Conservation (phyloP, 2,113 vertebrate species). For the Ailuropoda melanoleuca region DNA sequence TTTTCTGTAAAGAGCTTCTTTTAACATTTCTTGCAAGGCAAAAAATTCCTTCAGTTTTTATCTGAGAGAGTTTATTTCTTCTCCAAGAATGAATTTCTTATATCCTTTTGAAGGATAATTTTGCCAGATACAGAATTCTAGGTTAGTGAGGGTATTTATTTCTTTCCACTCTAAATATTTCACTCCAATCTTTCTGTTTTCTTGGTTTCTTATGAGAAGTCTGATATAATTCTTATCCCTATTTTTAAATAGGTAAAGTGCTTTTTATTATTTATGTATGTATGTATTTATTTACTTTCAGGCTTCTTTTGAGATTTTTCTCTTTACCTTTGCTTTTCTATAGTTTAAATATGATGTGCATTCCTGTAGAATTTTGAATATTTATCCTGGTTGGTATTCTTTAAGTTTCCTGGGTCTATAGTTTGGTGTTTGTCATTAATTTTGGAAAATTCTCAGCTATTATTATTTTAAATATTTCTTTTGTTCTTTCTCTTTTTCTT, state of each 20-base stretch:
- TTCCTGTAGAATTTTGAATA: neutral
- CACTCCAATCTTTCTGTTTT: neutral
- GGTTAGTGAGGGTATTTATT: neutral
- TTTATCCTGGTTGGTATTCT: neutral
- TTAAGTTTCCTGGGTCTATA: neutral
- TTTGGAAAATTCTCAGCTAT: neutral
- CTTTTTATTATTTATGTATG: neutral
- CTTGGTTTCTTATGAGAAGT: neutral
- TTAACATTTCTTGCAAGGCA: neutral
- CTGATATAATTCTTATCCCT: neutral
- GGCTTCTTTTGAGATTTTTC: neutral
- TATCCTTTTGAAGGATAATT: neutral
- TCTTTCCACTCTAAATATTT: neutral
- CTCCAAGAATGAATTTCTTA: neutral
- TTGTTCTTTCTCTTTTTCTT: neutral
- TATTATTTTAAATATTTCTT: neutral
- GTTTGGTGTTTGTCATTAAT: neutral
- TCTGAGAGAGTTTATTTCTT: neutral
- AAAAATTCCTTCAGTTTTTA: neutral
- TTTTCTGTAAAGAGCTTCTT: neutral
- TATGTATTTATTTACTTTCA: neutral
- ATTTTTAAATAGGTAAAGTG: neutral
- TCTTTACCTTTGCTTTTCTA: neutral
- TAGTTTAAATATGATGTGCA: neutral
- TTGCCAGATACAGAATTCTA: neutral